A percentile compares a stretch with the other conserved stretches of the same genome.
These are phyloP conservation scores for Melanotaenia maccullochi DNA, from an alignment of 2,797 vertebrate species.

Conservation along the genomic window DNA sequence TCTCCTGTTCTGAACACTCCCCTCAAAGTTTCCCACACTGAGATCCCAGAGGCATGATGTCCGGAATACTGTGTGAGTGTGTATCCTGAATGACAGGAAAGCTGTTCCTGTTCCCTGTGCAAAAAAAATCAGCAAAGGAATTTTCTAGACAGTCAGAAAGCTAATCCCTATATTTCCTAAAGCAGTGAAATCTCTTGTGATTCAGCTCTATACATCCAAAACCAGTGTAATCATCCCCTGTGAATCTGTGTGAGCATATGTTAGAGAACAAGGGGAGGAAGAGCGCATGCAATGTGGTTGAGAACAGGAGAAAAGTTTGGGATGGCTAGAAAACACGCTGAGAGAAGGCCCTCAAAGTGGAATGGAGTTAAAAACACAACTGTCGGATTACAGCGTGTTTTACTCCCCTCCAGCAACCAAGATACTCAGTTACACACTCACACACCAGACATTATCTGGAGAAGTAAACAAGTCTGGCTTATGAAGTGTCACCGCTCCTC, in stretches of 20 bases:
- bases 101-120: slow-evolving; percentile 61
- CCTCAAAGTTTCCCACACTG: slow-evolving; percentile 72
- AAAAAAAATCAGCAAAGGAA: slow-evolving; percentile 46
- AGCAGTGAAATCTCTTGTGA: slow-evolving; percentile 13
- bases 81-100: slow-evolving; percentile 81
- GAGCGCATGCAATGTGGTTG: slow-evolving; percentile 57
- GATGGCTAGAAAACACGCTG: slow-evolving; percentile 83
- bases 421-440: slow-evolving; percentile 3
- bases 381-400: slow-evolving; percentile 14
- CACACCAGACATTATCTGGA: slow-evolving; percentile 22
- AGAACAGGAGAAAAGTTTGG: slow-evolving; percentile 75
- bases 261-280: slow-evolving; percentile 29
- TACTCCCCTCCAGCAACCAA: slow-evolving; percentile 4
- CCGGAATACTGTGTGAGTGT: slow-evolving; percentile 70
- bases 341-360: slow-evolving; percentile 62
- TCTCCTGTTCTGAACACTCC: slow-evolving; percentile 68
- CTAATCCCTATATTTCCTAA: slow-evolving; percentile 18
- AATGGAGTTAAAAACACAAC: slow-evolving; percentile 48
- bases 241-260: slow-evolving; percentile 31
- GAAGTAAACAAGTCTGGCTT: slow-evolving; percentile 11
- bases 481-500: background rate
- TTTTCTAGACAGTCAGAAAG: slow-evolving; percentile 42
- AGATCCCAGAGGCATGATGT: slow-evolving; percentile 71
- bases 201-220: slow-evolving; percentile 20
- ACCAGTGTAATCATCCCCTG: slow-evolving; percentile 27